Percentiles rank a stretch among this genome's conserved stretches.
These are phyloP conservation scores for Synanthedon andrenaeformis DNA, from an alignment of 2,888 invertebrate species.

Conservation along the genomic window DNA sequence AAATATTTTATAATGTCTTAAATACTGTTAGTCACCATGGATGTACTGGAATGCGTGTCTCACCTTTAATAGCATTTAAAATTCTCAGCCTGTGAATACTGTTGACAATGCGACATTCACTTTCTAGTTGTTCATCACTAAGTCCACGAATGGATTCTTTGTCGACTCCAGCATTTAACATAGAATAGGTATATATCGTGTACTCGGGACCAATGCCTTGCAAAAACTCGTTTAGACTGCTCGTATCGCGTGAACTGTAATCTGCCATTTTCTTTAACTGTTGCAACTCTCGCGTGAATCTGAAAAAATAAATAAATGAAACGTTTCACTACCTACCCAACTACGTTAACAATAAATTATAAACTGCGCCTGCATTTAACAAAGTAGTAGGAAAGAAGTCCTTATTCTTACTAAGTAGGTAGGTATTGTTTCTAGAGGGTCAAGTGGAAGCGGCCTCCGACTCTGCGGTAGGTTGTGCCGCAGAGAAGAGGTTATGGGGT, in stretches of 20 bases:
- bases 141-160: constrained; percentile 86
- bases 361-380: too few species aligned
- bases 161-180: constrained; percentile 96
- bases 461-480: too few species aligned
- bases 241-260: constrained; percentile 93
- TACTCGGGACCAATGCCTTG: constrained; percentile 88
- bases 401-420: too few species aligned
- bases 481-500: too few species aligned
- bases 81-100: constrained; percentile 95
- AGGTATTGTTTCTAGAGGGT: too few species aligned
- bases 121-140: constrained; percentile 90
- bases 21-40: too few species aligned
- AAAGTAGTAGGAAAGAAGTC: too few species aligned
- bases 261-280: constrained; percentile 96
- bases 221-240: constrained; percentile 89
- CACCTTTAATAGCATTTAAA: constrained; percentile 85
- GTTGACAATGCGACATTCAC: constrained; percentile 92
- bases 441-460: too few species aligned
- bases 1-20: too few species aligned
- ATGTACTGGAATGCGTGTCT: constrained; percentile 4
- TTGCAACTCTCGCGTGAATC: constrained; percentile 92
- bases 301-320: constrained; percentile 30
- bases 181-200: constrained; percentile 95
- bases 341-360: too few species aligned
- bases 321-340: background rate